Evolutionary conservation across 2,888 invertebrate species (phyloP).

Genomic region (Empis livida): DNA sequence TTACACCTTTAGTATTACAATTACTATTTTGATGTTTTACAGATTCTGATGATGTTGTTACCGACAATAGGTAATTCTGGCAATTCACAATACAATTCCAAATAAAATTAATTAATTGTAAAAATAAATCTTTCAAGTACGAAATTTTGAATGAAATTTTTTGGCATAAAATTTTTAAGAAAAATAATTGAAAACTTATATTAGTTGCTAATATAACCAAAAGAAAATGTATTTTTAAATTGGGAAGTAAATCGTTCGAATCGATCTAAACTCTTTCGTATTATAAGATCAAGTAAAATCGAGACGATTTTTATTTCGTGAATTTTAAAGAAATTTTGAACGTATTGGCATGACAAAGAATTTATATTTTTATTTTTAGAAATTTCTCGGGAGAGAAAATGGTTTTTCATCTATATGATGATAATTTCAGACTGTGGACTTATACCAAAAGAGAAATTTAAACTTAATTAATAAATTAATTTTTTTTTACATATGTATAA

Average conservation of each 20-base stretch:
- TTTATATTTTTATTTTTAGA: slow-evolving; percentile 11
- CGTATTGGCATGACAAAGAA: not conserved
- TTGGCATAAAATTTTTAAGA: too few relatives aligned
- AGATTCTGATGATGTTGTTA: slow-evolving; percentile 12
- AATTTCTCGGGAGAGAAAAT: slow-evolving; percentile 3
- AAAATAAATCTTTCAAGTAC: too few relatives aligned
- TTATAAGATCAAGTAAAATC: slow-evolving; percentile 1
- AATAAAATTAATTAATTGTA: slow-evolving; percentile 1
- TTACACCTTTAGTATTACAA: slow-evolving; percentile 8
- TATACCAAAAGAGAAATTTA: too few relatives aligned
- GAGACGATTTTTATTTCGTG: slow-evolving; percentile 7
- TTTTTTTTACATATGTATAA: too few relatives aligned
- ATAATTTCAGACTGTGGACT: slow-evolving; percentile 1
- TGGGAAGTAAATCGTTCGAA: slow-evolving; percentile 10
- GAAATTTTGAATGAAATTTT: too few relatives aligned
- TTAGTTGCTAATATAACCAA: slow-evolving; percentile 6
- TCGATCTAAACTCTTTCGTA: slow-evolving; percentile 13
- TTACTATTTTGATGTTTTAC: slow-evolving; percentile 10
- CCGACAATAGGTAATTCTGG: slow-evolving; percentile 13
- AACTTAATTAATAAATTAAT: too few relatives aligned
- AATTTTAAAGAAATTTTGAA: slow-evolving; percentile 4
- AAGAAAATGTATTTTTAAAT: slow-evolving; percentile 8
- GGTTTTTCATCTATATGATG: not conserved
- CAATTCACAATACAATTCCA: not conserved
- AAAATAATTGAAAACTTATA: not conserved